These are phyloP conservation scores for Simalia tracyae DNA, from an alignment of 2,797 vertebrate genomes.

Conservation along the genomic window DNA sequence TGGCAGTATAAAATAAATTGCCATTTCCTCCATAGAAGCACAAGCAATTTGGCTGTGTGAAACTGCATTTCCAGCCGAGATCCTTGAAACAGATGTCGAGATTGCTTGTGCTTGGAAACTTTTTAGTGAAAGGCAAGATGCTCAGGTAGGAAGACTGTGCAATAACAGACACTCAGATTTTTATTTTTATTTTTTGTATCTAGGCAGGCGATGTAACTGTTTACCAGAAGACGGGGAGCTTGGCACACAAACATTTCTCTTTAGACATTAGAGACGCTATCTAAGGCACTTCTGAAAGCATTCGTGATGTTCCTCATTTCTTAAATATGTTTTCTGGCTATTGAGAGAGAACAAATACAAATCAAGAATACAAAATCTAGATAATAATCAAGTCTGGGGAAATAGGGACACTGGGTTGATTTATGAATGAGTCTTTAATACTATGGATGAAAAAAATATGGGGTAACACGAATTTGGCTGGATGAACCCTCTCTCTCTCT, in stretches of 20 bases:
- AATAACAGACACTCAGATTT: conserved; percentile 56
- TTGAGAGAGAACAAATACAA: neutral
- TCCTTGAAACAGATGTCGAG: conserved; percentile 81
- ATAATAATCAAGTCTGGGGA: neutral
- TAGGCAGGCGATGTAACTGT: conserved; percentile 31
- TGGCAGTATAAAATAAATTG: conserved; percentile 83
- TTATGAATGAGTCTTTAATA: neutral
- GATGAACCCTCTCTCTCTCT: neutral
- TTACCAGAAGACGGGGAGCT: conserved; percentile 40
- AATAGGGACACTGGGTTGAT: neutral
- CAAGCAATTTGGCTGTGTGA: conserved; percentile 79
- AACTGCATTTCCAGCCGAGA: conserved; percentile 78
- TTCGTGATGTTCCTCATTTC: conserved; percentile 30
- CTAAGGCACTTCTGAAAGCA: neutral
- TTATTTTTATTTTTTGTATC: conserved; percentile 22
- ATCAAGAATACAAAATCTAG: neutral
- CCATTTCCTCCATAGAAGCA: conserved; percentile 76
- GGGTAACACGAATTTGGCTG: neutral
- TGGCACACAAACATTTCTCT: conserved; percentile 36
- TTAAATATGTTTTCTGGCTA: neutral
- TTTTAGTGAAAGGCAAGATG: conserved; percentile 75
- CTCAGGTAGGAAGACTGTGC: conserved; percentile 71
- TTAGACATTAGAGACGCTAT: neutral
- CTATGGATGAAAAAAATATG: neutral
- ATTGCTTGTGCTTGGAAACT: conserved; percentile 77